These are phyloP conservation scores for Oscheius sp. DNA, from an alignment of 1,140 invertebrate species.

Conservation along the genomic window DNA sequence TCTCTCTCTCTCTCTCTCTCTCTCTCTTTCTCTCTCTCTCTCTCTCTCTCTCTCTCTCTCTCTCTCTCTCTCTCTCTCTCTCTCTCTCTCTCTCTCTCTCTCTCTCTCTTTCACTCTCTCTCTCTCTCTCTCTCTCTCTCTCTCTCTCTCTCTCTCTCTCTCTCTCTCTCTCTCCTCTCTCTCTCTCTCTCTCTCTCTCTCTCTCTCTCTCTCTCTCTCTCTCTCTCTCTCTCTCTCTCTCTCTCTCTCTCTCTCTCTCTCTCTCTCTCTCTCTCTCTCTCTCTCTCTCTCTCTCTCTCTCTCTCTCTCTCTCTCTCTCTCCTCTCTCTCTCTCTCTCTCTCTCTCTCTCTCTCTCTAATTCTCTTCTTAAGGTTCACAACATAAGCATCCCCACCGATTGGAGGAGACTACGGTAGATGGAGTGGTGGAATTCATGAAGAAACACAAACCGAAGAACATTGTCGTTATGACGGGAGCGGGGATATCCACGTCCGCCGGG, in stretches of 20 bases:
- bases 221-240: background rate
- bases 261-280: background rate
- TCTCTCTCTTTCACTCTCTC: background rate
- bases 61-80: background rate
- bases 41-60: background rate
- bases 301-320: background rate
- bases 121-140: background rate
- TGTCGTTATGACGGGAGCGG: slow-evolving; percentile 65
- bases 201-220: background rate
- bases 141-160: background rate
- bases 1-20: background rate
- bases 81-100: background rate
- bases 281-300: background rate
- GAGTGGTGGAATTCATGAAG: slow-evolving; percentile 50
- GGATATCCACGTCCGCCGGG: slow-evolving; percentile 66
- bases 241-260: background rate
- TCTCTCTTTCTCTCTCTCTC: background rate
- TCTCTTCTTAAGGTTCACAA: slow-evolving; percentile 18
- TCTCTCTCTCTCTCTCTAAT: background rate
- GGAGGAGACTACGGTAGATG: slow-evolving; percentile 43
- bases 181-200: background rate
- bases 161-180: background rate
- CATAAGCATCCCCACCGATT: slow-evolving; percentile 43
- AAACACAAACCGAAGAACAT: slow-evolving; percentile 49
- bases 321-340: background rate